These are phyloP conservation scores for Gastrophysa polygoni DNA, from an alignment of 2,888 invertebrate species.

Conservation along the genomic window DNA sequence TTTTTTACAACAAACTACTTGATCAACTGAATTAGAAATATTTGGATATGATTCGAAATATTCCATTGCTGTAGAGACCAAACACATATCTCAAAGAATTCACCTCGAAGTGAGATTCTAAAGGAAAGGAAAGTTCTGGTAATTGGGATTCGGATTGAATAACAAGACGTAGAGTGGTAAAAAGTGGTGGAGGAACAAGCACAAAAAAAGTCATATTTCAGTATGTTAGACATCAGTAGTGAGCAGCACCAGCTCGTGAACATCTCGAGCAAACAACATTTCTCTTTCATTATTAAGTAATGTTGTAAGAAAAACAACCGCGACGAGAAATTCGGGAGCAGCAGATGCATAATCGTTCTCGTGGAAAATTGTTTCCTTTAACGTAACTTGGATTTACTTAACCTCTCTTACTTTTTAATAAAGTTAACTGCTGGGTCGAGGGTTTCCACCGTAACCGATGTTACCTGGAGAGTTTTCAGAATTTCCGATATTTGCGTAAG, in stretches of 20 bases:
- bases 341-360: background rate
- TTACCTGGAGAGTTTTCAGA: background rate
- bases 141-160: no score
- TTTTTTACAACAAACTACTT: no score
- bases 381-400: background rate
- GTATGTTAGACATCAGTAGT: background rate
- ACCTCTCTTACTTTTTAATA: background rate
- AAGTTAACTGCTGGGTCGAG: background rate
- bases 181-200: no score
- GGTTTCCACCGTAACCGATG: background rate
- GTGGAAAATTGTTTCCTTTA: background rate
- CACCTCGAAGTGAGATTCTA: no score
- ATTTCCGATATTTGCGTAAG: background rate
- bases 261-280: background rate
- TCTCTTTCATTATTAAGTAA: background rate
- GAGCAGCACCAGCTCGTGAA: background rate
- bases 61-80: no score
- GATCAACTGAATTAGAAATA: no score
- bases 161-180: no score
- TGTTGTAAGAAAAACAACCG: background rate
- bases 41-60: no score
- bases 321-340: background rate
- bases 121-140: no score
- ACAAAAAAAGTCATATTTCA: background rate
- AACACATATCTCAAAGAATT: no score